Conservation (phyloP, 2,888 invertebrate genomes). For the Eucera pruinosa region DNA sequence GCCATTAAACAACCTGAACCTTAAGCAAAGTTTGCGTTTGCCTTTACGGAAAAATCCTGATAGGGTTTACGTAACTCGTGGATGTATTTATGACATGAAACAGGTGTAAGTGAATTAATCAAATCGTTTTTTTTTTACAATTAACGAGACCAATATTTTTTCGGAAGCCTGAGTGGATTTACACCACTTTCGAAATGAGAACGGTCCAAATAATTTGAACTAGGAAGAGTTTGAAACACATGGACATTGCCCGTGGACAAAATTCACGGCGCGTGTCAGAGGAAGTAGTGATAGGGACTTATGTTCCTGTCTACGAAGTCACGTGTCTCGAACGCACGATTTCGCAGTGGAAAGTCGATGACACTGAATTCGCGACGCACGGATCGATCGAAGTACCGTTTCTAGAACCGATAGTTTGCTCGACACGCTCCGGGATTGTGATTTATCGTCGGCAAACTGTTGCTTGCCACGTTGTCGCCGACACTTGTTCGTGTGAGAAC, state of each 20-base stretch:
- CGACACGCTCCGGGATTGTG: conserved; percentile 43
- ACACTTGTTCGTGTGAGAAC: conserved; percentile 20
- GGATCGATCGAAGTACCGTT: conserved; percentile 59
- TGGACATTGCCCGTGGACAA: background rate
- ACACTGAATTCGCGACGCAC: conserved; percentile 45
- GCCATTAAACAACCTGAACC: too few species aligned
- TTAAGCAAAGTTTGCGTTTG: too few species aligned
- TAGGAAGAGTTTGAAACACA: too few species aligned
- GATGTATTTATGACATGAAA: too few species aligned
- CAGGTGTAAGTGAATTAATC: too few species aligned
- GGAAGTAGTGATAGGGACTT: background rate
- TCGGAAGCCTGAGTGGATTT: too few species aligned
- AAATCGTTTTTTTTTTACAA: too few species aligned
- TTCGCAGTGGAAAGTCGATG: conserved; percentile 36
- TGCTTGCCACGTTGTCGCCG: conserved; percentile 37
- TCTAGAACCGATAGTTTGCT: conserved; percentile 43
- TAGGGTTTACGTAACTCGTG: too few species aligned
- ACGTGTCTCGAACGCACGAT: conserved; percentile 12
- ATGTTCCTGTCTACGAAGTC: background rate
- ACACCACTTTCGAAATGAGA: too few species aligned
- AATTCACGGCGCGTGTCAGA: background rate
- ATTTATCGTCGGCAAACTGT: conserved; percentile 53
- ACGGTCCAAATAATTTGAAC: too few species aligned
- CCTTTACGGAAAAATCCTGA: too few species aligned
- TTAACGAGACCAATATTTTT: too few species aligned